Conservation (phyloP, 2,888 invertebrate genomes). For the Carcina quercana region DNA sequence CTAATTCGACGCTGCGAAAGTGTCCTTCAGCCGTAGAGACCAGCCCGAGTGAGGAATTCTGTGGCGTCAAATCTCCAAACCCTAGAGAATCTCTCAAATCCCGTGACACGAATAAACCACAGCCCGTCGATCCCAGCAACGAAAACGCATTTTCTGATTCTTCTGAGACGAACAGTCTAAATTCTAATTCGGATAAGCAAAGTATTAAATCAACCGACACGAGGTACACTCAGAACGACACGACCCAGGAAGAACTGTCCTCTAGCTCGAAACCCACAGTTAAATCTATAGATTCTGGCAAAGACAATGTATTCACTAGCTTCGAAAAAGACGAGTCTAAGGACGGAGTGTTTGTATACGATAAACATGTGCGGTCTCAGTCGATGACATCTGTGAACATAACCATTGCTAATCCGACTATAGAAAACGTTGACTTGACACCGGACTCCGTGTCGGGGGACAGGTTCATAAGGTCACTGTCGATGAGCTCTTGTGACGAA, state of each 20-base stretch:
- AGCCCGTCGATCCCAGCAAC: conserved; percentile 48
- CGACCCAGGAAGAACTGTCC: conserved; percentile 55
- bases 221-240: conserved; percentile 53
- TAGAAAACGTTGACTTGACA: conserved; percentile 81
- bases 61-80: conserved; percentile 36
- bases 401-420: conserved; percentile 82
- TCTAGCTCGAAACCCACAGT: conserved; percentile 57
- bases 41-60: conserved; percentile 59
- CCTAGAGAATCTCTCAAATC: conserved; percentile 38
- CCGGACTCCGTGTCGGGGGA: conserved; percentile 76
- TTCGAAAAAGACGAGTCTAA: conserved; percentile 57
- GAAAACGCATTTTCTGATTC: conserved; percentile 69
- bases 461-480: conserved; percentile 75
- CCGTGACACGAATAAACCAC: conserved; percentile 25
- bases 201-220: conserved; percentile 63
- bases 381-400: conserved; percentile 79
- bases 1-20: conserved; percentile 90
- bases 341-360: conserved; percentile 52
- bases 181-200: conserved; percentile 69
- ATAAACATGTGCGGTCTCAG: conserved; percentile 68
- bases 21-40: conserved; percentile 85
- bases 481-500: conserved; percentile 80
- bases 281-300: conserved; percentile 52
- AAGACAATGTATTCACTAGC: conserved; percentile 46
- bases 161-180: conserved; percentile 67